Conservation (phyloP, 64 coral and sea anemone genomes). For the Pocillopora damicornis region DNA sequence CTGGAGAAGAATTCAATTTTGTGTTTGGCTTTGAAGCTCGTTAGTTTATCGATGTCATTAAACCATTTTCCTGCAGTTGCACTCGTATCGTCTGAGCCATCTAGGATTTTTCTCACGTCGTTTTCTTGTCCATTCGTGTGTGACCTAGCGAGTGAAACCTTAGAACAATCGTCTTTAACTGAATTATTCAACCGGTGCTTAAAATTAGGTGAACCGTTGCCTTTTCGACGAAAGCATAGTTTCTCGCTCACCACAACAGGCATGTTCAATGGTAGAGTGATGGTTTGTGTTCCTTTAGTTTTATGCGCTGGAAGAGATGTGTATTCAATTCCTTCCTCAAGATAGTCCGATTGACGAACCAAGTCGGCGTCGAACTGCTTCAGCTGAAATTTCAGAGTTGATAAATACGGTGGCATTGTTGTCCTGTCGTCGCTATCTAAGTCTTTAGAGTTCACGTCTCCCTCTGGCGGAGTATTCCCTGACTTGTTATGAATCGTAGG, state of each 20-base stretch:
- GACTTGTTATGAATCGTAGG: not conserved
- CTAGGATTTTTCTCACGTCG: not conserved
- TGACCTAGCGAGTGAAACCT: constrained; percentile 10
- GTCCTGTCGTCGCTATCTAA: not conserved
- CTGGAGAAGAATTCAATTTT: constrained; percentile 15
- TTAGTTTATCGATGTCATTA: constrained; percentile 53
- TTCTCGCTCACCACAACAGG: constrained; percentile 34
- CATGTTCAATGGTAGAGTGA: constrained; percentile 61
- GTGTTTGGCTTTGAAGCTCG: constrained; percentile 44
- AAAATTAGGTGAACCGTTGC: constrained; percentile 15
- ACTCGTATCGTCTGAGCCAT: not conserved
- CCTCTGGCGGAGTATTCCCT: not conserved
- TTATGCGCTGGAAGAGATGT: constrained; percentile 40
- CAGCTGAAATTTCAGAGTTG: constrained; percentile 42
- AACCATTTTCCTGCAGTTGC: constrained; percentile 31
- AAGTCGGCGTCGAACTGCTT: constrained; percentile 8
- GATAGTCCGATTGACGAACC: not conserved
- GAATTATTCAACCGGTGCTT: constrained; percentile 6
- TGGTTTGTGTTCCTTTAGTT: constrained; percentile 27
- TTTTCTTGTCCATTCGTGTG: not conserved
- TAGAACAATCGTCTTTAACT: not conserved
- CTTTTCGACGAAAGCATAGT: constrained; percentile 26
- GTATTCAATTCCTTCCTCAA: constrained; percentile 50
- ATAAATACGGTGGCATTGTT: constrained; percentile 39
- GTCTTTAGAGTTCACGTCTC: not conserved